Percentiles rank a stretch among this genome's conserved stretches.
Evolutionary conservation across 1,140 invertebrate species (phyloP).

Genomic region (Paraescarpia echinospica): DNA sequence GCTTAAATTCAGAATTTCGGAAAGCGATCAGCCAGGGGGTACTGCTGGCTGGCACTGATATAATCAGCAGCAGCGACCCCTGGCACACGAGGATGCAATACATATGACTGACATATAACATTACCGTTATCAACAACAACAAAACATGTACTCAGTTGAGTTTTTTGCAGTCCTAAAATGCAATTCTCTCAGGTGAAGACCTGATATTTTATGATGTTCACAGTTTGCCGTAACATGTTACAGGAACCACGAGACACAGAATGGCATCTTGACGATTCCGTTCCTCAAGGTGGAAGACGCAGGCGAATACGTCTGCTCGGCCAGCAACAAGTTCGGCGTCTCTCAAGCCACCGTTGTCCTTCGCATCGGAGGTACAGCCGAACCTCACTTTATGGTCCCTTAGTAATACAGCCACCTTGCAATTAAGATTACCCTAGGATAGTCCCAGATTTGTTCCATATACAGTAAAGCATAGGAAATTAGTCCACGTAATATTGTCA

Average conservation of each 20-base stretch:
- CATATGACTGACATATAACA: not conserved
- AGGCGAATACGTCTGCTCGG: conserved; percentile 51
- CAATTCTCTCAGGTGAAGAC: not conserved
- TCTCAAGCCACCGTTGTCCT: conserved; percentile 58
- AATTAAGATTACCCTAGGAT: no score
- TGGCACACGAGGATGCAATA: no score
- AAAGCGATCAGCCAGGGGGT: no score
- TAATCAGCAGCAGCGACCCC: no score
- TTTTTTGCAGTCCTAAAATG: not conserved
- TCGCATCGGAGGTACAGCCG: conserved; percentile 15
- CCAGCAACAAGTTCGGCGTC: conserved; percentile 86
- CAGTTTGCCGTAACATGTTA: not conserved
- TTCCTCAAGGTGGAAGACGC: conserved; percentile 47
- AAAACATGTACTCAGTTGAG: conserved; percentile 30
- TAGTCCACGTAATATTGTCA: no score
- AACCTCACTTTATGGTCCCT: no score
- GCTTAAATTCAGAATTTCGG: no score
- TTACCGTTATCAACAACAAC: not conserved
- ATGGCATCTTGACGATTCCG: conserved; percentile 57
- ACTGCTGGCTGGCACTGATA: no score
- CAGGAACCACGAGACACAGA: conserved; percentile 64
- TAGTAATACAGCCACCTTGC: no score
- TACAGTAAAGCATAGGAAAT: no score
- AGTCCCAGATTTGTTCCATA: no score
- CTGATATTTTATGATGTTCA: not conserved